Evolutionary conservation across 2,888 invertebrate species (phyloP), one percentile per base, ranked within the genome.

Genomic region (Labia minor): DNA sequence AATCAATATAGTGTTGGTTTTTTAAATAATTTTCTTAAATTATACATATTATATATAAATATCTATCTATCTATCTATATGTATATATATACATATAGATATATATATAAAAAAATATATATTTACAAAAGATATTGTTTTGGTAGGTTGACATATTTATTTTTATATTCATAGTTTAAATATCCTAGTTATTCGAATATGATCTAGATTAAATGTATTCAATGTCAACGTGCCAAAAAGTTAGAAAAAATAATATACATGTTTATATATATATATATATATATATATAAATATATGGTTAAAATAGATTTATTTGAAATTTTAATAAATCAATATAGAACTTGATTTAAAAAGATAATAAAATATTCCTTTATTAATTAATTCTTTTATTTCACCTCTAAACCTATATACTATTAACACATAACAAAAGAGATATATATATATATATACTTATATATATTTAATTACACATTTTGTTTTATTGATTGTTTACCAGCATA

Each of bases 101-200:
- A n/a, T n/a, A n/a, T n/a, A n/a, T n/a, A n/a, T n/a, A n/a, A n/a
- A n/a, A n/a, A 6, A 33, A 33, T 26, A 26, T 26, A 26, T 26
- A 26, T 26, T 49, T 49, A 49, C 49, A 49, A n/a, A n/a, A n/a
- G n/a, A 49, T 49, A 16, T 49, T 49, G 26, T 26, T 49, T 33
- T 49, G 49, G 49, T 49, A 49, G 49, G 49, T 49, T 49, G 49
- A 49, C 49, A 49, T 49, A 8, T 49, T 49, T 49, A 49, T 49
- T 49, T 49, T 49, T 49, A 49, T 49, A 49, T 49, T 49, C 49
- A 49, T 49, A 49, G 49, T 49, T 26, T 49, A 49, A n/a, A n/a
- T 49, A 49, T 16, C 14, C 49, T 49, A 49, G 49, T 49, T 49
- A 49, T 49, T 14, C 49, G n/a, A n/a, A 49, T 16, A 11, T n/a